phyloP scores from a whole-genome alignment of 2,113 vertebrate genomes.

The Oceanodroma tethys region DNA sequence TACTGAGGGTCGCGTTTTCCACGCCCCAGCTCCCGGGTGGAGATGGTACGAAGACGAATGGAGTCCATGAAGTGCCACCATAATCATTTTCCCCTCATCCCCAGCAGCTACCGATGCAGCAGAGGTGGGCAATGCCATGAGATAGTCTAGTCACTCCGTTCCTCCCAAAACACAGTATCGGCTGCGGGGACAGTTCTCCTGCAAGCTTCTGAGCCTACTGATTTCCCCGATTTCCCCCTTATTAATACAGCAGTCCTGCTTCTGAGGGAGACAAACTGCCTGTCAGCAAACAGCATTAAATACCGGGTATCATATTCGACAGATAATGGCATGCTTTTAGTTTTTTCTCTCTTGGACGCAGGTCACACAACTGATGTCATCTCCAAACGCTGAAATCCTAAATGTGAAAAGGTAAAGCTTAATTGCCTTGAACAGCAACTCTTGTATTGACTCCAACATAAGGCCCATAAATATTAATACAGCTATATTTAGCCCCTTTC shows the following conservation, averaged over 20 bases:
- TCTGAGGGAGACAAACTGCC: slow-evolving; percentile 22
- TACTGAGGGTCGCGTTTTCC: accelerated
- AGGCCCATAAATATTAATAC: slow-evolving; percentile 66
- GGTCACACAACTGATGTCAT: slow-evolving; percentile 50
- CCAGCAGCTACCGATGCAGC: background rate
- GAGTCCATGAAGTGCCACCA: background rate
- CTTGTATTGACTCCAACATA: slow-evolving; percentile 52
- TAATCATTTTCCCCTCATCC: background rate
- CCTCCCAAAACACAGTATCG: background rate
- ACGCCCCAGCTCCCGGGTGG: background rate
- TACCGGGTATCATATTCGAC: background rate
- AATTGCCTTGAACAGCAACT: slow-evolving; percentile 63
- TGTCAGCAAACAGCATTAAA: slow-evolving; percentile 32
- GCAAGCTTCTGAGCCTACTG: background rate
- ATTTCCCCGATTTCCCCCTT: background rate
- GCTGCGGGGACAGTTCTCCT: background rate
- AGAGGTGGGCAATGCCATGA: background rate
- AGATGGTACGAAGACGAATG: background rate
- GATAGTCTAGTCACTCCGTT: background rate
- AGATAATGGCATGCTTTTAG: slow-evolving; percentile 31
- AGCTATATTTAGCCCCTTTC: slow-evolving; percentile 63
- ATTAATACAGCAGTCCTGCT: background rate
- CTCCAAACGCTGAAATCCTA: slow-evolving; percentile 31
- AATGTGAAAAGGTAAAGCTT: slow-evolving; percentile 62
- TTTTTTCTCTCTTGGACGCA: slow-evolving; percentile 18